Evolutionary conservation across 2,888 invertebrate species (phyloP), one percentile per base, ranked within the genome.

Genomic region (Autographa gamma): DNA sequence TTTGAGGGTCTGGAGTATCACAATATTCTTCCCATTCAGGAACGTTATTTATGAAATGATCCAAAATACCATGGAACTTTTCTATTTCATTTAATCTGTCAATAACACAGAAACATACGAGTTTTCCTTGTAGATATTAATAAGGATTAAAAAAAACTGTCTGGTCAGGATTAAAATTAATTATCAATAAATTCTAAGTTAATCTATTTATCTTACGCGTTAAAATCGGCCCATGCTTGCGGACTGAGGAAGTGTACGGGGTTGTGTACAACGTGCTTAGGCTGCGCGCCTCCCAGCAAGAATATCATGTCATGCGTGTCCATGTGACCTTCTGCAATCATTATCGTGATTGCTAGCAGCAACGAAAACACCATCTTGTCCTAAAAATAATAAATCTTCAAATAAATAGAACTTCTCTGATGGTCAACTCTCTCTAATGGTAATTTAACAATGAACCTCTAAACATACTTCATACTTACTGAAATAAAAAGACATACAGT

Each of bases 321-420:
- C 65, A 98, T 90, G 59, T 95, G 89, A n/a, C 96, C 94, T 19
- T 96, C 96, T 63, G 96, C 96, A 72, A 96, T 91, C 93, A 97
- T 93, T 76, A 97, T 93, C 86, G 98, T 98, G 43, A 98, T 96
- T 16, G 97, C 96, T 79, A 98, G 93, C 77, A 98, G 91, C 71
- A 98, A 92, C 13, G 98, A 98, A 93, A 99, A 99, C 64, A 99
- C 96, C 66, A 99, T 95, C 93, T 99, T 99, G 91, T 99, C 98
- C 97, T 98, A 63, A 16, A 66, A 79, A 9, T 38, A 64, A 0
- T 38, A 64, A 0, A 62, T 7, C 31, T 41, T 11, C 0, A 31
- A 60, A 25, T 19, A 25, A 56, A 7, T 13, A 25, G 25, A 25
- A 25, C 25, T 25, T 2, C 25, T 25, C n/a, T n/a, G n/a, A n/a